A percentile compares a stretch with the other conserved stretches of the same genome.
Conservation (phyloP, 2,797 vertebrate species). For the Xiphophorus birchmanni region DNA sequence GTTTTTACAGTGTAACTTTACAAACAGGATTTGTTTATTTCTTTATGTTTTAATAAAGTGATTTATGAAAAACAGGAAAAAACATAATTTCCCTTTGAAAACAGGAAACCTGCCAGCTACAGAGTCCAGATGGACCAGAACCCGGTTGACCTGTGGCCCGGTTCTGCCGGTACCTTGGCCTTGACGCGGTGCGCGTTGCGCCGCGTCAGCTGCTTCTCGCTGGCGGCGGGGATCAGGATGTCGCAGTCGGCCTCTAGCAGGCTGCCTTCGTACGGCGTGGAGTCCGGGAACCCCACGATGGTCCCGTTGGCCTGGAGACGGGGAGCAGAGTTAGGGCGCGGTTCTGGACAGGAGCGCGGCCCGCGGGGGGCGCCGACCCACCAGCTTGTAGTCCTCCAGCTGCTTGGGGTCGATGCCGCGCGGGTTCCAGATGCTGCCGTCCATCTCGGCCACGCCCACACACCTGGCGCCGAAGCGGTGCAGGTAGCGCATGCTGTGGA, state of each 20-base stretch:
- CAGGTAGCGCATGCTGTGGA: constrained; percentile 96
- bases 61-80: no score
- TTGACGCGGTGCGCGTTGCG: constrained; percentile 90
- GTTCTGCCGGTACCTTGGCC: constrained; percentile 85
- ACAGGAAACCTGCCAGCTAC: no score
- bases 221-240: constrained; percentile 94
- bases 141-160: no score
- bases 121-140: no score
- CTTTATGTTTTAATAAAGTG: no score
- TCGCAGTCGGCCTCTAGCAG: constrained; percentile 94
- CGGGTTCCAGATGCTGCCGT: constrained; percentile 93
- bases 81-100: no score
- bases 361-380: constrained; percentile 50
- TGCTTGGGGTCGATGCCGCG: constrained; percentile 95
- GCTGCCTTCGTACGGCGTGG: constrained; percentile 87
- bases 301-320: constrained; percentile 76
- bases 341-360: background rate
- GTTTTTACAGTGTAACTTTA: no score
- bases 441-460: constrained; percentile 89
- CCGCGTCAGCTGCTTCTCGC: constrained; percentile 94
- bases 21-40: no score
- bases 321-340: background rate
- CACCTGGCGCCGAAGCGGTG: constrained; percentile 94
- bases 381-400: constrained; percentile 96
- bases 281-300: constrained; percentile 91